Conservation (phyloP, 2,888 invertebrate species). For the Nezara viridula region DNA sequence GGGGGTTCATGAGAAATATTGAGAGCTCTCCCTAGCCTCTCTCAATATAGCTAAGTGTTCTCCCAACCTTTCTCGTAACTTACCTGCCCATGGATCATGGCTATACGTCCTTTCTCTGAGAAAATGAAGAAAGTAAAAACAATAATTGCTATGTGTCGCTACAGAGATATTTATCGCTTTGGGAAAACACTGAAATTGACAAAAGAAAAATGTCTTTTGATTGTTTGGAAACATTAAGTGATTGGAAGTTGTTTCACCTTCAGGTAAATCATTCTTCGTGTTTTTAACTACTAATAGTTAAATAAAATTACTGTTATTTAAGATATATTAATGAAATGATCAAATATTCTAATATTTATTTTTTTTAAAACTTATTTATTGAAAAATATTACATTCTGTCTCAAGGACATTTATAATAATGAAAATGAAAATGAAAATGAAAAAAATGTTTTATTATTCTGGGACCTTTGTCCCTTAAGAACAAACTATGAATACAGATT, state of each 20-base stretch:
- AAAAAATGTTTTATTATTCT: too few relatives aligned
- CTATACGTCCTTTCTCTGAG: not conserved
- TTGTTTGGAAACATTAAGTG: not conserved
- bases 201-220: not conserved
- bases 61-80: not conserved
- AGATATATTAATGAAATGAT: too few relatives aligned
- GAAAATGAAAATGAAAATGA: too few relatives aligned
- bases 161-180: not conserved
- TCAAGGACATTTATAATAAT: too few relatives aligned
- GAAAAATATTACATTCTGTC: too few relatives aligned
- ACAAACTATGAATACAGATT: too few relatives aligned
- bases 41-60: slow-evolving; percentile 34
- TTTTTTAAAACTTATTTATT: too few relatives aligned
- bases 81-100: slow-evolving; percentile 24
- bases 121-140: not conserved
- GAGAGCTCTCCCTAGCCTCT: not conserved
- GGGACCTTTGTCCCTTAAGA: too few relatives aligned
- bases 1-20: slow-evolving; percentile 20
- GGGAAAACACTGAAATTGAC: not conserved
- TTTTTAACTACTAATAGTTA: too few relatives aligned
- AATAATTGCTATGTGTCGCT: not conserved
- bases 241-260: not conserved
- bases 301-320: too few relatives aligned
- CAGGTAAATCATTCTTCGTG: too few relatives aligned
- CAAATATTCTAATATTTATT: too few relatives aligned